A percentile compares a stretch with the other conserved stretches of the same genome.
These are phyloP conservation scores for Zeugodacus cucurbitae DNA, from an alignment of 1,140 invertebrate species.

Conservation along the genomic window DNA sequence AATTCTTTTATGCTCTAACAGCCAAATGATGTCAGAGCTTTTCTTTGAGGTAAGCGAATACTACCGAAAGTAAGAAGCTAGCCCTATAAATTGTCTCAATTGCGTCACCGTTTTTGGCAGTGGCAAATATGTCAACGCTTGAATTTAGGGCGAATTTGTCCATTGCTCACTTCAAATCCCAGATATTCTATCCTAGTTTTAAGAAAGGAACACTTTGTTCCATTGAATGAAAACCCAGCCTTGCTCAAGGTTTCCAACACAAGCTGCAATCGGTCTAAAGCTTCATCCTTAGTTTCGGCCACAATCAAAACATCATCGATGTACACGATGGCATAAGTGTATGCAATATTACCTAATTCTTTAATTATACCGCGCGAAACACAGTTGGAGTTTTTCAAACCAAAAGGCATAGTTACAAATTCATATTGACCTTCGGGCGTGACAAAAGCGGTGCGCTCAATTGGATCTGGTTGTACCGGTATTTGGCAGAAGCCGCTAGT, in stretches of 20 bases:
- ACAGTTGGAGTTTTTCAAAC: no score
- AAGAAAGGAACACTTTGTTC: neutral
- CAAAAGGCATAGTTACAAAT: no score
- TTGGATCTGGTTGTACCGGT: no score
- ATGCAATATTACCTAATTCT: neutral
- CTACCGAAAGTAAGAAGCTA: constrained; percentile 46
- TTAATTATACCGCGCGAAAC: no score
- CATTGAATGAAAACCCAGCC: neutral
- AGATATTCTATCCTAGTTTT: neutral
- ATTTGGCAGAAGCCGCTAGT: no score
- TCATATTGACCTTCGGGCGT: no score
- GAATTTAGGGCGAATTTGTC: neutral
- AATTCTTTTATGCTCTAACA: neutral
- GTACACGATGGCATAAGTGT: neutral
- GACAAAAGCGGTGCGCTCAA: no score
- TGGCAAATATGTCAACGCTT: neutral
- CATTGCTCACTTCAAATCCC: neutral
- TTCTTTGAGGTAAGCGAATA: neutral
- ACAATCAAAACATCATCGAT: neutral
- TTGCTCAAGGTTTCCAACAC: neutral
- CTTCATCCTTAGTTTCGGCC: neutral
- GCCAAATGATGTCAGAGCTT: no score
- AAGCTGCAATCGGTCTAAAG: neutral
- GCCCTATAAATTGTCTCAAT: constrained; percentile 42
- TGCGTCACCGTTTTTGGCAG: no score